Evolutionary conservation across 2,113 vertebrate species (phyloP).

Genomic region (Neodon shergylaensis): DNA sequence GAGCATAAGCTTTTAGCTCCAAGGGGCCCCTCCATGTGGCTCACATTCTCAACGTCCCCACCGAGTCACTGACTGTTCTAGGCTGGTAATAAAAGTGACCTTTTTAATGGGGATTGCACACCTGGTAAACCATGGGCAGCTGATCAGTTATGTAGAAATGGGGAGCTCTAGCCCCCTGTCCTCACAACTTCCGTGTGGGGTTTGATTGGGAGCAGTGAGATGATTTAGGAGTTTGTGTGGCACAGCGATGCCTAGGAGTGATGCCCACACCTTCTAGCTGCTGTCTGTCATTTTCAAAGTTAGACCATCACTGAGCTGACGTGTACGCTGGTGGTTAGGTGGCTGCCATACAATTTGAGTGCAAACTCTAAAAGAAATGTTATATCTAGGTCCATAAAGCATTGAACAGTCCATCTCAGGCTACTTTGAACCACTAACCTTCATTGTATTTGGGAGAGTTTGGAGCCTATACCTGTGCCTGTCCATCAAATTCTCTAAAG

Average conservation of each 20-base stretch:
- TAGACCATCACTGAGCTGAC: not conserved
- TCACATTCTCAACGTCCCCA: not conserved
- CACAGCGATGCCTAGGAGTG: not conserved
- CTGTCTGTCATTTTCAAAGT: not conserved
- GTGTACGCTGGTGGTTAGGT: not conserved
- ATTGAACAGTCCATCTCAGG: not conserved
- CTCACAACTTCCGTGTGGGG: not conserved
- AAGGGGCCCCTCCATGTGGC: not conserved
- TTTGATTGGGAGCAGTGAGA: constrained; percentile 1
- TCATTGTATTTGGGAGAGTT: not conserved
- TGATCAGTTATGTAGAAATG: not conserved
- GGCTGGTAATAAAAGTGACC: not conserved
- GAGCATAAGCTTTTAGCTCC: not conserved
- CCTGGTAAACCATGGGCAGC: constrained; percentile 7
- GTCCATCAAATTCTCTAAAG: not conserved
- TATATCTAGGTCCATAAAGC: not conserved
- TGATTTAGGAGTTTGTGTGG: not conserved
- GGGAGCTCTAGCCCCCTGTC: not conserved
- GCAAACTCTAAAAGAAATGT: not conserved
- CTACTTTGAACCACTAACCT: not conserved
- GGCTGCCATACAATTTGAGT: not conserved
- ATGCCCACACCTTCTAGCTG: not conserved
- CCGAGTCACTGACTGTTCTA: not conserved
- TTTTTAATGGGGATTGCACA: not conserved
- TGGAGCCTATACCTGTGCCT: not conserved